A percentile compares a stretch with the other conserved stretches of the same genome.
Conservation (phyloP, 1,140 invertebrate species). For the Monomorium pharaonis region DNA sequence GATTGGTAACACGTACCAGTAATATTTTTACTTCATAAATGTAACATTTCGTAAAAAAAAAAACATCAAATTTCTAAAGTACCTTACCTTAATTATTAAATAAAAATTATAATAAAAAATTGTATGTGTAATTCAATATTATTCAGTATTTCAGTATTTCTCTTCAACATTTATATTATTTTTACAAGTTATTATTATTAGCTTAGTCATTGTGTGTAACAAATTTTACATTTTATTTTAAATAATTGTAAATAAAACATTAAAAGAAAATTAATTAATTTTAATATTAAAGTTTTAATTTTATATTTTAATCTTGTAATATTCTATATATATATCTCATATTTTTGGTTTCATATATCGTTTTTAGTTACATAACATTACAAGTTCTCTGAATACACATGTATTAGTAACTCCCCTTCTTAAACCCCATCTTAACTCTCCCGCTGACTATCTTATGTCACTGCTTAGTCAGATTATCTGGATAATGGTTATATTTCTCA, state of each 20-base stretch:
- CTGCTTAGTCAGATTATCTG: too few species aligned
- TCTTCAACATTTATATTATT: too few species aligned
- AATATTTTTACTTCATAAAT: slow-evolving; percentile 51
- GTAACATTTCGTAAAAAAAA: not conserved
- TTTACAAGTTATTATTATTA: not conserved
- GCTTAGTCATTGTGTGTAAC: too few species aligned
- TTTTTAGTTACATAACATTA: not conserved
- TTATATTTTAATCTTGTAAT: not conserved
- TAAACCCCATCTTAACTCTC: not conserved
- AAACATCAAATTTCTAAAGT: not conserved
- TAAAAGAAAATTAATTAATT: too few species aligned
- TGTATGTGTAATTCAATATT: not conserved
- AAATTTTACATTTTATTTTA: not conserved
- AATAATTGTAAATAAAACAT: too few species aligned
- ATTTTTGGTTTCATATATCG: not conserved
- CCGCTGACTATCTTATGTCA: too few species aligned
- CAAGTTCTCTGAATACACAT: not conserved
- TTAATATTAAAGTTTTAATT: not conserved
- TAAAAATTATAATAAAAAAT: not conserved
- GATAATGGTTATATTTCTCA: too few species aligned
- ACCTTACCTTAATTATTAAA: not conserved
- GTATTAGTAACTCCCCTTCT: too few species aligned
- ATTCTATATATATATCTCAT: not conserved
- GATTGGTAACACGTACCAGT: slow-evolving; percentile 38
- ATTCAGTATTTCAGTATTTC: too few species aligned